Evolutionary conservation across 2,888 invertebrate species (phyloP), one percentile per base, ranked within the genome.

Genomic region (Tanypteryx hageni): DNA sequence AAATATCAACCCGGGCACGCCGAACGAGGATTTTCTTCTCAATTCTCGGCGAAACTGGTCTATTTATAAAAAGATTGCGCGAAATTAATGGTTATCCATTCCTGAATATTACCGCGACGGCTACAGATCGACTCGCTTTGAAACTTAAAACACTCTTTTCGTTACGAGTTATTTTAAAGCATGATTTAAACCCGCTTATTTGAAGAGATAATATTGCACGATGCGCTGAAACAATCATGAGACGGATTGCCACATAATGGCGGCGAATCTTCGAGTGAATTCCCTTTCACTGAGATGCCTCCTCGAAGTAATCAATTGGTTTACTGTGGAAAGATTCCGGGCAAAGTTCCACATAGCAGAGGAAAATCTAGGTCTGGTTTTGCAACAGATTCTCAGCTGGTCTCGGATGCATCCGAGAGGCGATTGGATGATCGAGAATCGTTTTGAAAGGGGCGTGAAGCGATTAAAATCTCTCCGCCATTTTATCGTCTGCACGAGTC

Each of bases 141-240:
- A 44, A 44, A 44, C 44, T 16, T 83, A 57, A 57, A 83, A 83
- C 57, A 83, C 57, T n/a, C n/a, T 83, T 83, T 83, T 83, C 56
- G 44, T 83, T 83, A 83, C 44, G 56, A n/a, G 83, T 83, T 83
- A 83, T 83, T 83, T 83, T n/a, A 44, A 27, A 83, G 18, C 83
- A 44, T 83, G 83, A 83, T 83, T 83, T 31, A 83, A 83, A 83
- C 83, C 83, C n/a, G 44, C 44, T 44, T 27, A 27, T 27, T 76
- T 10, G 22, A 14, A 27, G 11, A 22, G 76, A 76, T 11, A 68
- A 68, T 68, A 22, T 68, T 68, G 18, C 76, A 27, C 22, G 76
- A 76, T 76, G 27, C 22, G 4, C 76, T 27, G 10, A 76, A 14
- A 27, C 27, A 27, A 76, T 27, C 76, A 76, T 76, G 22, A 76